phyloP scores from a whole-genome alignment of 2,888 invertebrate species.

The Eilema sororculum region DNA sequence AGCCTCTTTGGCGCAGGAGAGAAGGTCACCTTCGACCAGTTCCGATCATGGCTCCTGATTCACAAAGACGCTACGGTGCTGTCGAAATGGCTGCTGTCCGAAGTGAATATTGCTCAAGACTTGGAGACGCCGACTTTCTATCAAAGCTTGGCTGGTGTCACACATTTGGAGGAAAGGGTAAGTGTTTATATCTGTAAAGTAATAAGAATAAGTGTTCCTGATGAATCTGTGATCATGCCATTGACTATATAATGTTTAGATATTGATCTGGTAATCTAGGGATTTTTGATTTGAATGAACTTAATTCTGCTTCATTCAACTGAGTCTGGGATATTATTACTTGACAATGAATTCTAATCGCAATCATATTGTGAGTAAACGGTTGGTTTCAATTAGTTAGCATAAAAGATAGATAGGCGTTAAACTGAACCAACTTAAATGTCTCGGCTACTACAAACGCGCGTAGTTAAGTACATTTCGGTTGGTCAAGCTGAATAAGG shows the following conservation, averaged over 20 bases:
- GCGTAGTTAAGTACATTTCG: too few species aligned
- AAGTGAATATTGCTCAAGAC: conserved; percentile 92
- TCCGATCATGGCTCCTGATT: conserved; percentile 92
- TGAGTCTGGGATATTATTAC: too few species aligned
- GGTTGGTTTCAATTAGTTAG: too few species aligned
- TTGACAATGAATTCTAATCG: too few species aligned
- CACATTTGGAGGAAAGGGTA: conserved; percentile 93
- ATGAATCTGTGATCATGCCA: background rate
- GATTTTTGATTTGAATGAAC: background rate
- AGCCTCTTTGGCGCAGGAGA: conserved; percentile 77
- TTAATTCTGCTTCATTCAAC: too few species aligned
- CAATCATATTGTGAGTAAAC: too few species aligned
- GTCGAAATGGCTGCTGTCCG: conserved; percentile 93
- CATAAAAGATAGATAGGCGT: too few species aligned
- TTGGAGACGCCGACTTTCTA: conserved; percentile 96
- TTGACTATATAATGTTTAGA: background rate
- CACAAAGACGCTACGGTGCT: conserved; percentile 93
- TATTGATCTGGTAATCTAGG: background rate
- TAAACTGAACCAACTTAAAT: too few species aligned
- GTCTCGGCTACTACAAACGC: too few species aligned
- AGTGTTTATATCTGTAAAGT: conserved; percentile 55
- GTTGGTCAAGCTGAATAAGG: too few species aligned
- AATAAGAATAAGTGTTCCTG: background rate
- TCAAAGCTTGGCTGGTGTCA: conserved; percentile 97
- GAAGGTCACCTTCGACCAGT: conserved; percentile 90